Evolutionary conservation across 2,797 vertebrate species (phyloP).

Genomic region (Spondyliosoma cantharus): DNA sequence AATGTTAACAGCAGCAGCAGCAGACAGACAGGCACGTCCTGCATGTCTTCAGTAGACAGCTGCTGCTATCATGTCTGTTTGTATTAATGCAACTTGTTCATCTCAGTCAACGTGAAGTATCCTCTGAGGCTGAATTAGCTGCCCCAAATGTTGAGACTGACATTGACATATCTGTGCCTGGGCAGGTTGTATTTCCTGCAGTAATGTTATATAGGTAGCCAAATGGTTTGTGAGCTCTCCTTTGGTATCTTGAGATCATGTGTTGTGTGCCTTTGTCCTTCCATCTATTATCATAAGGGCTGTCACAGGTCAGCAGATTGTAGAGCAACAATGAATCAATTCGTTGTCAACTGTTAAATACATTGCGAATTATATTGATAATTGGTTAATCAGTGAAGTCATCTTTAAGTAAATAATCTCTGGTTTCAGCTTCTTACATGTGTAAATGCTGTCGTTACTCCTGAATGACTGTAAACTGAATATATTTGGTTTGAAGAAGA

Average conservation of each 20-base stretch:
- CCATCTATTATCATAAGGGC: not conserved
- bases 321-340: too few species aligned
- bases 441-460: too few species aligned
- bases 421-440: too few species aligned
- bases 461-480: too few species aligned
- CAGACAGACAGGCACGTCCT: slow-evolving; percentile 9
- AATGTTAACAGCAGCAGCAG: slow-evolving; percentile 17
- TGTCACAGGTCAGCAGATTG: slow-evolving; percentile 34
- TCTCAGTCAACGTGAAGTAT: not conserved
- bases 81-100: not conserved
- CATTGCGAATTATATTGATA: too few species aligned
- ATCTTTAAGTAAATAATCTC: too few species aligned
- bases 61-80: not conserved
- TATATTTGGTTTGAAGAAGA: too few species aligned
- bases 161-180: not conserved
- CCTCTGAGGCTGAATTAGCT: not conserved
- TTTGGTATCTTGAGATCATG: not conserved
- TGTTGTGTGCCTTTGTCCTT: not conserved
- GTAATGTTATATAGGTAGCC: not conserved
- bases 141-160: not conserved
- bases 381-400: too few species aligned
- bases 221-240: not conserved
- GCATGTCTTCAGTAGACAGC: not conserved
- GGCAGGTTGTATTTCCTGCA: slow-evolving; percentile 6
- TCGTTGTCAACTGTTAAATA: too few species aligned